Evolutionary conservation across 2,888 invertebrate species (phyloP), one percentile per base, ranked within the genome.

Genomic region (Nemotelus nigrinus): DNA sequence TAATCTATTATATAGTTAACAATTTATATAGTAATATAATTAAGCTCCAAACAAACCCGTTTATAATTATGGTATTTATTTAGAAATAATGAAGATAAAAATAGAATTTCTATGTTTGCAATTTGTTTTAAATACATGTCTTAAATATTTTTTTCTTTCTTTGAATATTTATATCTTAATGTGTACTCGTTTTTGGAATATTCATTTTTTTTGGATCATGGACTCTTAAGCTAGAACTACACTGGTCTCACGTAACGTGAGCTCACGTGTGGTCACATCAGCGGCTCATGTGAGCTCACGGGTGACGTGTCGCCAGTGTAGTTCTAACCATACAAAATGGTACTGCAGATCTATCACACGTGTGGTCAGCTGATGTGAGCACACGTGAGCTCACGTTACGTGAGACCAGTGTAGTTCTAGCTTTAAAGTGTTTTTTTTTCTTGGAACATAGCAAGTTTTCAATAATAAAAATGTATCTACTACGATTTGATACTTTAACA

Each of bases 21-120:
- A 79, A 79, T 79, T 68, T 68, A 65, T 63, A 72, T 77, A 71
- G 70, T 78, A 58, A 53, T 71, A 65, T 60, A 65, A 57, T 78
- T 63, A 78, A 78, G 78, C 76, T 71, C 45, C 72, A 78, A 78
- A 78, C 65, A 78, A 78, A 78, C 64, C 58, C 50, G 43, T 65
- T 53, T 25, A 55, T 48, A 67, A 48, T 67, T 64, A 25, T 10
- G 8, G 67, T 68, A 39, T 25, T 44, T 8, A 8, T 53, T 50
- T 48, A 41, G n/a, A 68, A 68, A 68, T 68, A 50, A 68, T 68
- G 68, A 41, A 68, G 68, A 68, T 50, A 53, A 50, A 68, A 68
- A 68, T 68, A 68, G n/a, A 50, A 25, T 47, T 68, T 68, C 41
- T 68, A 8, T 68, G 41, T 39, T 68, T 50, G 48, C 68, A 25